A percentile compares a stretch with the other conserved stretches of the same genome.
Evolutionary conservation across 2,797 vertebrate species (phyloP).

Genomic region (Scyliorhinus canicula): DNA sequence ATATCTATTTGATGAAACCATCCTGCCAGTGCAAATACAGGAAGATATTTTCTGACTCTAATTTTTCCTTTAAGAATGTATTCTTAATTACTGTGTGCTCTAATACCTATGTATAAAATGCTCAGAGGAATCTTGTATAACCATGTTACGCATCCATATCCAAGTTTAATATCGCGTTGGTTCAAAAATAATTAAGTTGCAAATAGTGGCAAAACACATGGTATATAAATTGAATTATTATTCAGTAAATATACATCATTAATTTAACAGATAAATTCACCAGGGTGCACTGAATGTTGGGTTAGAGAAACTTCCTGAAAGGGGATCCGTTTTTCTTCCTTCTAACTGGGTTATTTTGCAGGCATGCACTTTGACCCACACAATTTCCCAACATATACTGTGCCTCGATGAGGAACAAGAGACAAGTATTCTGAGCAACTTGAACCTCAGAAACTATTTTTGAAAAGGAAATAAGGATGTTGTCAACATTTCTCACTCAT

Average conservation of each 20-base stretch:
- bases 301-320: not conserved
- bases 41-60: not conserved
- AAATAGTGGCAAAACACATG: not conserved
- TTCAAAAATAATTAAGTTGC: not conserved
- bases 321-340: not conserved
- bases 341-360: not conserved
- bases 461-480: not conserved
- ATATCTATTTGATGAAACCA: not conserved
- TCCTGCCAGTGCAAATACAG: not conserved
- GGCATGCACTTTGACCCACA: not conserved
- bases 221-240: not conserved
- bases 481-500: not conserved
- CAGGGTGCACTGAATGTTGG: not conserved
- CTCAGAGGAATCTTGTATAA: not conserved
- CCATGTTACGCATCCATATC: not conserved
- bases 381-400: not conserved
- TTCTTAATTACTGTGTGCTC: not conserved
- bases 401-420: not conserved
- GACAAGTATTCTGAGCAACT: not conserved
- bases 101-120: not conserved
- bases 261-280: not conserved
- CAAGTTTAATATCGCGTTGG: not conserved
- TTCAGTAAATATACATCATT: not conserved
- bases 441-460: not conserved
- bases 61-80: not conserved